These are phyloP conservation scores for Lepeophtheirus salmonis DNA, from an alignment of 1,140 invertebrate genomes.

Conservation along the genomic window DNA sequence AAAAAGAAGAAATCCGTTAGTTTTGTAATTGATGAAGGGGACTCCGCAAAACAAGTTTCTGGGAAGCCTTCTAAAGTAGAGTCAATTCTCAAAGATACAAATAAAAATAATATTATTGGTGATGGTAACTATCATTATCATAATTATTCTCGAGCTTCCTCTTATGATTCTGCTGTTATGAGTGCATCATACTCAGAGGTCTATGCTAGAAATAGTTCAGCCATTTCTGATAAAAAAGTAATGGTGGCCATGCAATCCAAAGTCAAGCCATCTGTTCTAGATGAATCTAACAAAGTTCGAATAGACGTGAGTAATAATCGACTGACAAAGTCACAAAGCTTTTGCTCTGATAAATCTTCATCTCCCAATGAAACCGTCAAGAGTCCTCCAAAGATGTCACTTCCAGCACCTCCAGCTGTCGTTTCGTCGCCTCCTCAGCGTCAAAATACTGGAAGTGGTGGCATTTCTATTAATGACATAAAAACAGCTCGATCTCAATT, in stretches of 20 bases:
- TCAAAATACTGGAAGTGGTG: constrained; percentile 37
- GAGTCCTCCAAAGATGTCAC: not conserved
- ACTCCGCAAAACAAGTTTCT: not conserved
- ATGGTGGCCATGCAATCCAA: too few relatives aligned
- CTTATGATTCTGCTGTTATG: not conserved
- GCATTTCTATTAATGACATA: constrained; percentile 66
- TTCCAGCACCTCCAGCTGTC: too few relatives aligned
- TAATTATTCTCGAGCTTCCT: not conserved
- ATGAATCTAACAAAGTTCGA: not conserved
- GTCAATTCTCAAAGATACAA: constrained; percentile 1
- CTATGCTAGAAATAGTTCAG: too few relatives aligned
- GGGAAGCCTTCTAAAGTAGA: not conserved
- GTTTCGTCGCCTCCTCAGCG: too few relatives aligned
- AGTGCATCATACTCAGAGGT: not conserved
- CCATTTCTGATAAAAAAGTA: too few relatives aligned
- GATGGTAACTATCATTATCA: not conserved
- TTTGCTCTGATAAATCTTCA: constrained; percentile 14
- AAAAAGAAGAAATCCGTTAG: constrained; percentile 22
- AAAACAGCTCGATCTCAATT: constrained; percentile 46
- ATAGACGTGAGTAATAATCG: not conserved
- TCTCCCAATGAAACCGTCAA: not conserved
- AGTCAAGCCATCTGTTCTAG: too few relatives aligned
- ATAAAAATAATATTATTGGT: too few relatives aligned
- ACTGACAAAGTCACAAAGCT: constrained; percentile 19
- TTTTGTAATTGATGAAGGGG: constrained; percentile 11